phyloP scores from a whole-genome alignment of 2,888 invertebrate genomes.

The Ormia ochracea region DNA sequence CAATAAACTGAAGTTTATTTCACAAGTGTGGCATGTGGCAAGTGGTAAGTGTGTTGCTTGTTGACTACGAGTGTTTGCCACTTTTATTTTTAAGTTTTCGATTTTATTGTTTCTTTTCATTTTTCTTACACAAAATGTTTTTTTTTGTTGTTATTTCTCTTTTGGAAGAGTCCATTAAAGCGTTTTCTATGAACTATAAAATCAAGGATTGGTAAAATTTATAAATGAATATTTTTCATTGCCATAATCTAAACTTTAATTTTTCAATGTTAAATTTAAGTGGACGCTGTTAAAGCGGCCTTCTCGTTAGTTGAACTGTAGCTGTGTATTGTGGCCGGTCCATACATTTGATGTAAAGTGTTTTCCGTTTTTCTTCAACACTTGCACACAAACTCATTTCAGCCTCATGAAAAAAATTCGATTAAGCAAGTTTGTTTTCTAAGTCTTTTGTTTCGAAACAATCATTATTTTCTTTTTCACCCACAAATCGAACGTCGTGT shows the following conservation, averaged over 20 bases:
- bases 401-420: background rate
- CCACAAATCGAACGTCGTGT: background rate
- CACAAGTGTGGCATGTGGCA: background rate
- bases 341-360: too few species aligned
- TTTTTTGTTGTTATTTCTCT: background rate
- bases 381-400: too few species aligned
- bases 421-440: background rate
- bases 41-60: background rate
- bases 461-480: background rate
- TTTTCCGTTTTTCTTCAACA: too few species aligned
- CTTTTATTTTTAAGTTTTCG: background rate
- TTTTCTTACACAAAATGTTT: background rate
- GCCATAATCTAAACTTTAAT: too few species aligned
- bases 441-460: conserved; percentile 32
- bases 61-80: background rate
- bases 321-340: too few species aligned
- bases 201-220: too few species aligned
- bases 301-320: too few species aligned
- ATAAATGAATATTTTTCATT: too few species aligned
- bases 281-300: too few species aligned
- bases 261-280: too few species aligned
- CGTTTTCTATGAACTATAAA: too few species aligned
- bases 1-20: background rate
- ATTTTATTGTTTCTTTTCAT: background rate
- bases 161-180: background rate